Percentiles rank a stretch among this genome's conserved stretches.
Conservation (phyloP, 2,888 invertebrate species). For the Hofmannophila pseudospretella region DNA sequence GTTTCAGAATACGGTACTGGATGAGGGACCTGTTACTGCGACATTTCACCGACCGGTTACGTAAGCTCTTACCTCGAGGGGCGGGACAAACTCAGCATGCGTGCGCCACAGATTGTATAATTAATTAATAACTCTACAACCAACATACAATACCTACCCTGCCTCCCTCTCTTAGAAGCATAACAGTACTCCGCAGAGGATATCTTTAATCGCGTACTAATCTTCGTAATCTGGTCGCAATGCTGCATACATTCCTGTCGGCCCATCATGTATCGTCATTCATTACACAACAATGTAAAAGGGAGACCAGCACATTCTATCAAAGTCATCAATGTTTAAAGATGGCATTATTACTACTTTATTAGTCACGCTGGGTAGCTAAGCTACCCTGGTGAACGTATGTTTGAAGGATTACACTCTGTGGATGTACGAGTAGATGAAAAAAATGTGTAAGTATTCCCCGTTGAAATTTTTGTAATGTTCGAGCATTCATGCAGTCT, state of each 20-base stretch:
- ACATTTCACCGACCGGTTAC: constrained; percentile 31
- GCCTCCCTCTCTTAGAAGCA: too few relatives aligned
- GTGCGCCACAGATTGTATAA: constrained; percentile 30
- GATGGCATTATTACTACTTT: constrained; percentile 29
- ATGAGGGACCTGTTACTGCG: too few relatives aligned
- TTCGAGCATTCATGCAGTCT: too few relatives aligned
- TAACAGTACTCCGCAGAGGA: too few relatives aligned
- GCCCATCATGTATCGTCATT: background rate
- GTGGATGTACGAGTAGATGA: too few relatives aligned
- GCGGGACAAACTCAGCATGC: constrained; percentile 8
- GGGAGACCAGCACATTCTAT: background rate
- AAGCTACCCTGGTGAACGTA: constrained; percentile 8
- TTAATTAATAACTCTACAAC: constrained; percentile 42
- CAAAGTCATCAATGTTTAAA: constrained; percentile 14
- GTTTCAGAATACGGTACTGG: too few relatives aligned
- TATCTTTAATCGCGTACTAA: too few relatives aligned
- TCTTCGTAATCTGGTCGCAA: too few relatives aligned
- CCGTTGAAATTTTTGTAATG: too few relatives aligned
- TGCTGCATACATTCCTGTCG: background rate
- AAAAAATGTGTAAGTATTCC: too few relatives aligned
- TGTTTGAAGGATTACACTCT: too few relatives aligned
- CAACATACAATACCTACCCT: too few relatives aligned
- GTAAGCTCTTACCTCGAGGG: constrained; percentile 24
- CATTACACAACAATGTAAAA: constrained; percentile 12
- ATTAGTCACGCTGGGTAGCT: constrained; percentile 27